phyloP scores from a whole-genome alignment of 1,140 invertebrate species.

The Littorina saxatilis region DNA sequence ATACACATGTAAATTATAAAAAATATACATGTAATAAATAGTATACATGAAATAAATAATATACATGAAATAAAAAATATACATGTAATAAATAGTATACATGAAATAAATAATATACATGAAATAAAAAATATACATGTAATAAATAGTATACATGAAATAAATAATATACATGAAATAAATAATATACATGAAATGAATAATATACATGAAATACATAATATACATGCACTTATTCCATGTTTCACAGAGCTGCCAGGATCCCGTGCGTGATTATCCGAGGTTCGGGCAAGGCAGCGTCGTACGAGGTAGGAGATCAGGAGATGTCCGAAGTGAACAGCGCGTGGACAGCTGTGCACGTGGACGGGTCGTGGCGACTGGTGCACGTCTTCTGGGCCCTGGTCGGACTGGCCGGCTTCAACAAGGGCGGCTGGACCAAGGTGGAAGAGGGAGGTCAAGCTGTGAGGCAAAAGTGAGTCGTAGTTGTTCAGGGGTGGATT shows the following conservation, averaged over 20 bases:
- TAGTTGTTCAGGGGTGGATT: too few relatives aligned
- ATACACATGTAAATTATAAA: neutral
- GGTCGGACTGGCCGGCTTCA: conserved; percentile 42
- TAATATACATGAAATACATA: neutral
- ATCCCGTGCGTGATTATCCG: conserved; percentile 98
- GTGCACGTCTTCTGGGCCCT: conserved; percentile 62
- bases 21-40: too few relatives aligned
- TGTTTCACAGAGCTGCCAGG: conserved; percentile 31
- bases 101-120: too few relatives aligned
- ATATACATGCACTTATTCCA: neutral
- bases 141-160: too few relatives aligned
- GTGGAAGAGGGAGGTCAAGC: conserved; percentile 35
- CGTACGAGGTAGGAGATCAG: conserved; percentile 95
- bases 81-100: too few relatives aligned
- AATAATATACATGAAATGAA: too few relatives aligned
- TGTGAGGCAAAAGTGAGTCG: conserved; percentile 25
- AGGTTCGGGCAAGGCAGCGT: conserved; percentile 97
- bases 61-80: too few relatives aligned
- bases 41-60: too few relatives aligned
- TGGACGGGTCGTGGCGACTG: conserved; percentile 58
- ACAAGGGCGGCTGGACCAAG: conserved; percentile 46
- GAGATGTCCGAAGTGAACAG: conserved; percentile 87
- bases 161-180: too few relatives aligned
- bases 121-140: too few relatives aligned
- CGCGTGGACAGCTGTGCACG: conserved; percentile 61